phyloP scores from a whole-genome alignment of 2,888 invertebrate species.

The Lucinisca nassula region DNA sequence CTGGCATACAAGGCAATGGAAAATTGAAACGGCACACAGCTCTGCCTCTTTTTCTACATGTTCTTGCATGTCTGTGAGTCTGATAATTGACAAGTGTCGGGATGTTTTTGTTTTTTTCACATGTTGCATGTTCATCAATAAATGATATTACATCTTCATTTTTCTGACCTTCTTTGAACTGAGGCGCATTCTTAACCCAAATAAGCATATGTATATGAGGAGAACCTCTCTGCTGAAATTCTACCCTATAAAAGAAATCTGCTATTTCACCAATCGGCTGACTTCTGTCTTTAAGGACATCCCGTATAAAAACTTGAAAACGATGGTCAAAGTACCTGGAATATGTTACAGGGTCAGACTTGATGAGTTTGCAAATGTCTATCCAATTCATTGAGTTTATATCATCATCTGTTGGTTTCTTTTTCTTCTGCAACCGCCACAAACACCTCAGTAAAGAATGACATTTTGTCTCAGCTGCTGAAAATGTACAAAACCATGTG shows the following conservation, averaged over 20 bases:
- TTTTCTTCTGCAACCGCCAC: neutral
- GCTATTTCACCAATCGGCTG: constrained; percentile 57
- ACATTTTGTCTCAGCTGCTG: constrained; percentile 61
- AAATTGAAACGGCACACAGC: constrained; percentile 51
- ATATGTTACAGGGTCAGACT: constrained; percentile 66
- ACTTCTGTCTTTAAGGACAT: constrained; percentile 20
- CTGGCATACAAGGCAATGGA: constrained; percentile 42
- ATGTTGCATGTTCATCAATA: constrained; percentile 34
- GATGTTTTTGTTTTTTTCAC: constrained; percentile 20
- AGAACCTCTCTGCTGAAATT: too few relatives aligned
- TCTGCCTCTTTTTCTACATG: constrained; percentile 29
- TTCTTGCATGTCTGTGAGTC: constrained; percentile 53
- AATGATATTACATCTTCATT: neutral
- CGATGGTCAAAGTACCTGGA: constrained; percentile 55
- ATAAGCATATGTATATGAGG: constrained; percentile 67
- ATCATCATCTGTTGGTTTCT: constrained; percentile 25
- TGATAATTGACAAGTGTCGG: constrained; percentile 20
- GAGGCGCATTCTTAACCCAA: constrained; percentile 59
- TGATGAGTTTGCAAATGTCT: constrained; percentile 36
- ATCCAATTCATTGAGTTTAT: neutral
- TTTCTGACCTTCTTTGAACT: neutral
- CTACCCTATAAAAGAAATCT: constrained; percentile 54
- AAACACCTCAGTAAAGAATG: constrained; percentile 27
- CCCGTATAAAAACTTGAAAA: constrained; percentile 28
- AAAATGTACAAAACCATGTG: constrained; percentile 44